phyloP scores from a whole-genome alignment of 2,888 invertebrate genomes.

The Ichneumoninae sp. region DNA sequence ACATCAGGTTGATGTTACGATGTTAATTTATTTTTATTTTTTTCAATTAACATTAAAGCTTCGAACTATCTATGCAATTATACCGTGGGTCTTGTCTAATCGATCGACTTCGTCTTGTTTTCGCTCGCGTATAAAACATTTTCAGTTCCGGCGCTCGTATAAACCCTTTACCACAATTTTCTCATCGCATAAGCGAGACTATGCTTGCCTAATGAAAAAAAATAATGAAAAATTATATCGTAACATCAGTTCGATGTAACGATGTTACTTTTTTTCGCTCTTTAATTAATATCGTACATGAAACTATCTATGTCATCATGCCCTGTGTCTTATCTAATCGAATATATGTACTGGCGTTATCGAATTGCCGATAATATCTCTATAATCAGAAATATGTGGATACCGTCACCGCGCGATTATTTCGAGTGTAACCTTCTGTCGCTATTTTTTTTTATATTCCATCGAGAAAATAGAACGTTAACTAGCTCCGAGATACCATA shows the following conservation, averaged over 20 bases:
- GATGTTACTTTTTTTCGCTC: too few species aligned
- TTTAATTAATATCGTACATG: neutral
- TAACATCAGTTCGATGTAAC: too few species aligned
- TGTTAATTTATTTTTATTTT: neutral
- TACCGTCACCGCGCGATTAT: slow-evolving; percentile 35
- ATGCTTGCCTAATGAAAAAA: neutral
- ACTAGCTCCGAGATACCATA: too few species aligned
- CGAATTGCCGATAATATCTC: slow-evolving; percentile 57
- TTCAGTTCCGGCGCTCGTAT: slow-evolving; percentile 5
- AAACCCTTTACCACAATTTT: slow-evolving; percentile 22
- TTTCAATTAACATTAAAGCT: neutral
- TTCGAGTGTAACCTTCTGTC: slow-evolving; percentile 50
- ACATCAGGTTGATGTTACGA: too few species aligned
- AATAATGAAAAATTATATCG: too few species aligned
- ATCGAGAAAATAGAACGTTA: neutral
- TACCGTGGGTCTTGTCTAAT: slow-evolving; percentile 44
- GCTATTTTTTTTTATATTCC: neutral
- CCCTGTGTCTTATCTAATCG: slow-evolving; percentile 49
- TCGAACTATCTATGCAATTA: neutral
- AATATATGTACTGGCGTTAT: slow-evolving; percentile 53
- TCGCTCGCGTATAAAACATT: slow-evolving; percentile 56
- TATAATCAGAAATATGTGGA: slow-evolving; percentile 47
- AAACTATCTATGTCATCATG: slow-evolving; percentile 13
- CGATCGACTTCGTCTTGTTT: slow-evolving; percentile 36
- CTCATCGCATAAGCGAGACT: slow-evolving; percentile 28